A percentile compares a stretch with the other conserved stretches of the same genome.
phyloP scores from a whole-genome alignment of 2,797 vertebrate species.

The Carapus acus region DNA sequence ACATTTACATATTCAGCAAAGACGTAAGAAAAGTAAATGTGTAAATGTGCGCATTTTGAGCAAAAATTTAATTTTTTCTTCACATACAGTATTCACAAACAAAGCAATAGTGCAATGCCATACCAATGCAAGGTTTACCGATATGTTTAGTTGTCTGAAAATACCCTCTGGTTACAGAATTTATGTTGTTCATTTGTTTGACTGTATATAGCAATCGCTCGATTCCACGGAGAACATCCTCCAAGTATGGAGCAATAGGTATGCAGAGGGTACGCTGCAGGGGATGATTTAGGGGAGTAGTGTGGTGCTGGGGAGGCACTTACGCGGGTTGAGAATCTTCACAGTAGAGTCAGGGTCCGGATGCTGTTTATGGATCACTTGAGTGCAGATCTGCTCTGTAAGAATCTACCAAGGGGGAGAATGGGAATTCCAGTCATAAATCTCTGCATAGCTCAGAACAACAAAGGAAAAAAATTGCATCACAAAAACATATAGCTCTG shows the following conservation, averaged over 20 bases:
- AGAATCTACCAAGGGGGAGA: slow-evolving; percentile 78
- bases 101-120: slow-evolving; percentile 21
- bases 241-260: slow-evolving; percentile 47
- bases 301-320: slow-evolving; percentile 65
- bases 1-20: slow-evolving; percentile 43
- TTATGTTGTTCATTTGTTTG: slow-evolving; percentile 59
- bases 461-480: slow-evolving; percentile 42
- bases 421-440: slow-evolving; percentile 48
- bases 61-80: slow-evolving; percentile 25
- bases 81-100: slow-evolving; percentile 29
- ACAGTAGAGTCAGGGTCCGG: slow-evolving; percentile 95
- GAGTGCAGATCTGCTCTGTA: slow-evolving; percentile 96
- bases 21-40: too few species aligned
- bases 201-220: slow-evolving; percentile 44
- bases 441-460: slow-evolving; percentile 31
- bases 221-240: slow-evolving; percentile 46
- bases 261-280: slow-evolving; percentile 45
- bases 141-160: slow-evolving; percentile 30
- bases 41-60: neutral
- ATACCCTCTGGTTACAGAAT: slow-evolving; percentile 46
- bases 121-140: slow-evolving; percentile 34
- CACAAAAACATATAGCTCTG: slow-evolving; percentile 6
- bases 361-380: slow-evolving; percentile 97
- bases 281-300: slow-evolving; percentile 53
- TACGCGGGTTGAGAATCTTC: slow-evolving; percentile 98